These are phyloP conservation scores for Acridotheres tristis DNA, from an alignment of 2,797 vertebrate genomes.

Conservation along the genomic window DNA sequence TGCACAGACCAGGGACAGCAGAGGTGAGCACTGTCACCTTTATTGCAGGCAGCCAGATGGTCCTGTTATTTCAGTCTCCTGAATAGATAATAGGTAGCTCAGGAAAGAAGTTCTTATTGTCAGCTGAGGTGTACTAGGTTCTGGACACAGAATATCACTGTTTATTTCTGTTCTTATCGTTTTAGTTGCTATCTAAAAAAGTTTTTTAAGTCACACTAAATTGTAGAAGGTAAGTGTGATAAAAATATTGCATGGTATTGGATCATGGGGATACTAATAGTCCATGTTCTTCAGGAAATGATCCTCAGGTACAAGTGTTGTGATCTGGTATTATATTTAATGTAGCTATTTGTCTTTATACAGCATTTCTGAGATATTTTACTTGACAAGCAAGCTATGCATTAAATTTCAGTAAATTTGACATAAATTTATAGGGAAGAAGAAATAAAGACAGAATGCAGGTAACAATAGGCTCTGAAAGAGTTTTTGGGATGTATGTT, in stretches of 20 bases:
- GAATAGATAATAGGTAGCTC: constrained; percentile 13
- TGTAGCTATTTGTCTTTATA: not conserved
- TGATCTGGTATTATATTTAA: not conserved
- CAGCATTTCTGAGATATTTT: not conserved
- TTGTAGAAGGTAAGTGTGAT: not conserved
- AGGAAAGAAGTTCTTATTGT: not conserved
- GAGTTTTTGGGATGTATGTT: not conserved
- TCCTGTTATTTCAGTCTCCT: constrained; percentile 25
- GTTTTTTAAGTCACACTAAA: not conserved
- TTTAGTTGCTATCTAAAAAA: not conserved
- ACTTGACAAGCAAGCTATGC: not conserved
- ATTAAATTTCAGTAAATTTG: not conserved
- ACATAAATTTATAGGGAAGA: not conserved
- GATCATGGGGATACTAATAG: not conserved
- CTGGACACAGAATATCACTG: not conserved
- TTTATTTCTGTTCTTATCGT: not conserved
- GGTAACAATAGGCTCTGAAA: not conserved
- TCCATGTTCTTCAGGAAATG: not conserved
- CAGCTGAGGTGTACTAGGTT: not conserved
- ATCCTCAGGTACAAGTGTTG: not conserved
- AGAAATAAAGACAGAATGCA: not conserved
- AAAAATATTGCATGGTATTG: not conserved
- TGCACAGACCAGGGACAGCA: not conserved
- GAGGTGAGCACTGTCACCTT: constrained; percentile 24
- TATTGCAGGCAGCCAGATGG: constrained; percentile 40